Base-by-base conservation (phyloP, 2,797 vertebrate species). In the Pangasius larnaudii region DNA sequence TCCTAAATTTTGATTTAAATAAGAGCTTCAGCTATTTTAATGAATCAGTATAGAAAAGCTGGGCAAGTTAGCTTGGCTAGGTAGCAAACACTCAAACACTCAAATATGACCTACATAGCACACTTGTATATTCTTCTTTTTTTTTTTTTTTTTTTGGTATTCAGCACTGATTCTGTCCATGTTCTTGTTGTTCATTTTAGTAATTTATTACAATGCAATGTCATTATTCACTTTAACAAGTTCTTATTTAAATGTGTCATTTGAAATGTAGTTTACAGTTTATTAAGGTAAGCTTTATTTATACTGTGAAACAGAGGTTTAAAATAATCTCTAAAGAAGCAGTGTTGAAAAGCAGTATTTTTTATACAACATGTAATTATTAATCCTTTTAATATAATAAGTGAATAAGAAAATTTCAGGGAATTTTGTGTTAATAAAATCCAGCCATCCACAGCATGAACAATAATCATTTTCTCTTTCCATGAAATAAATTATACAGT, bases 401-500 rank as follows among this genome's bases (percentile, higher is more conserved):
- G 18, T 13, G 61, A 67, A 49, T 84, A 27, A 81, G 2, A 42
- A 61, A 61, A 46, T 1, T 33, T 30, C 0, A 0, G 27, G 27
- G 8, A 83, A 49, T 67, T 67, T 22, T 19, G 59, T 33, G 63
- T 51, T 84, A 51, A 67, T 84, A 67, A 84, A 84, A 84, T 84
- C 42, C 81, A 67, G 42, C n/a, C 81, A 67, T 67, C 81, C 81
- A 22, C 46, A 67, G n/a, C 81, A 84, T 84, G 61, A 51, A 49
- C 81, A 67, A 51, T 84, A 67, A 67, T 84, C 61, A 84, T 84
- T 65, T 84, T 33, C 42, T 11, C 39, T 27, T 84, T 84, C 46
- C 59, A 67, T 65, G 61, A 84, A 67, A 84, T 84, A 33, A 84
- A 84, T 84, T 49, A 84, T 67, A 46, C 46, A 84, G 61, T 84